Conservation (phyloP, 2,113 vertebrate genomes). For the Burhinus bistriatus region DNA sequence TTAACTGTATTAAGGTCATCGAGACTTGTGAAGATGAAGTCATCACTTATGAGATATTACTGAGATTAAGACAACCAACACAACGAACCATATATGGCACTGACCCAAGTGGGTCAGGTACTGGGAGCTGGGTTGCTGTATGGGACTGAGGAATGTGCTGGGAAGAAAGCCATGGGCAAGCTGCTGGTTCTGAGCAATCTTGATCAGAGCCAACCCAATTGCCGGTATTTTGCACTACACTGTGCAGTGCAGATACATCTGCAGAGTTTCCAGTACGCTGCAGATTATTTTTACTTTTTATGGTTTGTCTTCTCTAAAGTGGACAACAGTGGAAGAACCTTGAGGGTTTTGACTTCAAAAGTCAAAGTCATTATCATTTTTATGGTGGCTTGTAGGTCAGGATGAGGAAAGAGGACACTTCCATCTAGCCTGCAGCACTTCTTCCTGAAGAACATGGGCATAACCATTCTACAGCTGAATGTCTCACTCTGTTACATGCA, state of each 20-base stretch:
- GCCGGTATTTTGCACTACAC: accelerated
- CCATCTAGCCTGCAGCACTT: not conserved
- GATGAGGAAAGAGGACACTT: not conserved
- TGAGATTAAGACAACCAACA: not conserved
- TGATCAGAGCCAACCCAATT: not conserved
- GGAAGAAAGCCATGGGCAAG: not conserved
- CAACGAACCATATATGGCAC: not conserved
- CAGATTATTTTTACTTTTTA: not conserved
- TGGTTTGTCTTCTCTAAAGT: not conserved
- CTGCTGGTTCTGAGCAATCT: not conserved
- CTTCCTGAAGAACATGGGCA: not conserved
- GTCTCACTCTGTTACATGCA: not conserved
- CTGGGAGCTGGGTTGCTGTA: not conserved
- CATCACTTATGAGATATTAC: not conserved
- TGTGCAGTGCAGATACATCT: not conserved
- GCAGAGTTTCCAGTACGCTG: not conserved
- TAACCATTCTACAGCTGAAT: not conserved
- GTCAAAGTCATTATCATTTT: not conserved
- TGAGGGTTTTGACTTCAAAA: not conserved
- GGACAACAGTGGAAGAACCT: not conserved
- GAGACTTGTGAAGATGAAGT: not conserved
- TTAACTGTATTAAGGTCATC: not conserved
- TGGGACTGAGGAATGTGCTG: not conserved
- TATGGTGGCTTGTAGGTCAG: not conserved
- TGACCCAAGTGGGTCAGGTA: no score